Percentiles rank a stretch among this genome's conserved stretches.
phyloP scores from a whole-genome alignment of 2,888 invertebrate genomes.

The Lacanobia oleracea region DNA sequence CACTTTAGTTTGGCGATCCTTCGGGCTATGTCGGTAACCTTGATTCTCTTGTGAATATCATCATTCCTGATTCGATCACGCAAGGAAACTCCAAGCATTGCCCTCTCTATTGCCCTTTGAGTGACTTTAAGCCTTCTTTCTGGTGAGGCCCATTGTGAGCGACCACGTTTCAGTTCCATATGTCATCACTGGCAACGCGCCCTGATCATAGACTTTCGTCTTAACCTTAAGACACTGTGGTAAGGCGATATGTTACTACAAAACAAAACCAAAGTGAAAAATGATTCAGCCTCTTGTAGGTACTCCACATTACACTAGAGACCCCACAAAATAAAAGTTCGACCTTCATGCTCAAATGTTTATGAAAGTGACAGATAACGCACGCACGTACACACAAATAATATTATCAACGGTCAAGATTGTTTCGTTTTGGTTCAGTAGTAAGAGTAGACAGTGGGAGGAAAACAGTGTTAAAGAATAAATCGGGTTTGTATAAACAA shows the following conservation, averaged over 20 bases:
- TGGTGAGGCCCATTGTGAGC: no score
- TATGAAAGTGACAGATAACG: slow-evolving; percentile 38
- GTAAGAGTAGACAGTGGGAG: background rate
- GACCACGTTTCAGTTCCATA: no score
- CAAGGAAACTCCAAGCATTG: no score
- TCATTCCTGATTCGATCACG: no score
- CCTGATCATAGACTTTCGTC: no score
- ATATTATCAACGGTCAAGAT: slow-evolving; percentile 2
- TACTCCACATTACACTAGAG: slow-evolving; percentile 18
- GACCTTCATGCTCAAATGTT: slow-evolving; percentile 39
- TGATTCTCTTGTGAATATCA: no score
- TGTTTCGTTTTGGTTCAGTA: slow-evolving; percentile 22
- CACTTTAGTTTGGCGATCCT: no score
- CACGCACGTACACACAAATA: slow-evolving; percentile 11
- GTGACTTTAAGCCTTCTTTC: no score
- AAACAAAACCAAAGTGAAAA: slow-evolving; percentile 18
- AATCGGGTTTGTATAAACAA: background rate
- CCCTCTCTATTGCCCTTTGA: no score
- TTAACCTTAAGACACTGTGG: no score
- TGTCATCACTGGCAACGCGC: no score
- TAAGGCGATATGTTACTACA: slow-evolving; percentile 19
- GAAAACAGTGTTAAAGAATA: background rate
- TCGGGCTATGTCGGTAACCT: no score
- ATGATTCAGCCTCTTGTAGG: slow-evolving; percentile 6
- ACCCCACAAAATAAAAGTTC: slow-evolving; percentile 22